Evolutionary conservation across 2,888 invertebrate genomes (phyloP), one percentile per base, ranked within the genome.

Genomic region (Apodemia mormo): DNA sequence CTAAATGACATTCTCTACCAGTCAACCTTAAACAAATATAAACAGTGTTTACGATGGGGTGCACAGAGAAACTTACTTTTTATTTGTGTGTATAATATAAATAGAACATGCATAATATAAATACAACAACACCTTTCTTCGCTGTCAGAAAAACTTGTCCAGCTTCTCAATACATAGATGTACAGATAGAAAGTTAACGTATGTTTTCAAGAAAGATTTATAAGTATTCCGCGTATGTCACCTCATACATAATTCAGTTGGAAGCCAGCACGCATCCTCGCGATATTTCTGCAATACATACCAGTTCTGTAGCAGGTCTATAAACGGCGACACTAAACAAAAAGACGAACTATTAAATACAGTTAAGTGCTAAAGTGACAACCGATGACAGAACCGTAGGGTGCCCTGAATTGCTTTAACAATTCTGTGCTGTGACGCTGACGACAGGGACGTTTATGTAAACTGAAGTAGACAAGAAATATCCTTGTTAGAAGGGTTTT

Each of bases 231-330:
- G 67, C 68, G 72, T 76, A 73, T 75, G 81, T 82, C 77, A 75
- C 73, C 77, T 81, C 78, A 84, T 87, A 82, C 82, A 87, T 87
- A 79, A 86, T 87, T 85, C 76, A 76, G 71, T 68, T 65, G 74
- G 70, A 70, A 68, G 70, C 45, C 65, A 66, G 72, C 75, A 75
- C 75, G 75, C 75, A 75, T 69, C 72, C 61, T 61, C 61, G 61
- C 61, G 61, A 61, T 61, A 61, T 61, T 61, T 65, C 40, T 65
- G 65, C 65, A 65, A 65, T 65, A 45, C 65, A 68, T 54, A 64
- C 58, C 58, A 22, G 65, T 61, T 61, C 29, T 67, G 43, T 22
- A 12, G 49, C 37, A 12, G 30, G 33, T 61, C 66, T 70, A 68
- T 72, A 68, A 68, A 70, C 69, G 49, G 65, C 66, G 64, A 70